phyloP scores from a whole-genome alignment of 2,888 invertebrate genomes.

The Theretra japonica region DNA sequence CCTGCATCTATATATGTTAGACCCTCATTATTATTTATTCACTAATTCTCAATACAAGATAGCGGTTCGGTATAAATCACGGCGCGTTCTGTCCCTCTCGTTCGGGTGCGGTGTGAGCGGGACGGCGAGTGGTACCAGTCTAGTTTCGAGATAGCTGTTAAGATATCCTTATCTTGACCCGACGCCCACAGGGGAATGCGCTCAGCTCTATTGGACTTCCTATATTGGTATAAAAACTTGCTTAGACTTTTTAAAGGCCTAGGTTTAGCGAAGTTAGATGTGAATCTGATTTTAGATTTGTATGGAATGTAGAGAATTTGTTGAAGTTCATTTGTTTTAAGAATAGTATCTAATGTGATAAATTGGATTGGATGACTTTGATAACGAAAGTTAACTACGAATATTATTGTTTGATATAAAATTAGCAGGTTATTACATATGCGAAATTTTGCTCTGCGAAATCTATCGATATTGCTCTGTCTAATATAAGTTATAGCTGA shows the following conservation, averaged over 20 bases:
- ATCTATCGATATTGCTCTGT: too few species aligned
- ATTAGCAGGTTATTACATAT: too few species aligned
- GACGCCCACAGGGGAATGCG: conserved; percentile 24
- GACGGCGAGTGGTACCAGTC: conserved; percentile 16
- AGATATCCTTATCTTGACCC: conserved; percentile 29
- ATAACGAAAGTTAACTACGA: too few species aligned
- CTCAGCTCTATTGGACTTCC: conserved; percentile 19
- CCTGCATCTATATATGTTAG: conserved; percentile 18
- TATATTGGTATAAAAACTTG: conserved; percentile 25
- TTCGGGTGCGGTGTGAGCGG: background rate
- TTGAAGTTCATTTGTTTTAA: background rate
- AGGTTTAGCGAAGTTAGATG: background rate
- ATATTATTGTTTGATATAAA: too few species aligned
- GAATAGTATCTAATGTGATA: too few species aligned
- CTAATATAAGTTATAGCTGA: too few species aligned
- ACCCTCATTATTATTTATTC: conserved; percentile 25
- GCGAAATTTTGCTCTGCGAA: too few species aligned
- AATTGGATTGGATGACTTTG: too few species aligned
- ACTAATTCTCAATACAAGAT: conserved; percentile 27
- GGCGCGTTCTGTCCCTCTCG: background rate
- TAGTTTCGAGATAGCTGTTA: conserved; percentile 31
- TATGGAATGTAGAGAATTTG: background rate
- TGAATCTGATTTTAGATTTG: background rate
- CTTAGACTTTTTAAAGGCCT: conserved; percentile 18
- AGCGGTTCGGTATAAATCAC: conserved; percentile 26